Conservation (phyloP, 2,113 vertebrate genomes). For the Phyllopteryx taeniolatus region DNA sequence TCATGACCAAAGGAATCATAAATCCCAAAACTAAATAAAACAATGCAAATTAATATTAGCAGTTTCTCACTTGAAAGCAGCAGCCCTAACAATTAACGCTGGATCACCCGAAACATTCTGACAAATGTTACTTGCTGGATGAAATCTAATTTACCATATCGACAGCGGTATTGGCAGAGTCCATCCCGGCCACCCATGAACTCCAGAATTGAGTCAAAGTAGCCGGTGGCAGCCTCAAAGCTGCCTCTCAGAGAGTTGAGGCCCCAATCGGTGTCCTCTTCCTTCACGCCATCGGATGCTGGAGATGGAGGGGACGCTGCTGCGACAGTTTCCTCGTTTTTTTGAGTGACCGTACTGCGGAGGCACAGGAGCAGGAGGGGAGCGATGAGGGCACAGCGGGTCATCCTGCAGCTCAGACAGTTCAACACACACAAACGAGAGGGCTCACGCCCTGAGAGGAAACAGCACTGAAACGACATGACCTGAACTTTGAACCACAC, state of each 20-base stretch:
- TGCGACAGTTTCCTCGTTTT: slow-evolving; percentile 24
- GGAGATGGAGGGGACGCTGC: slow-evolving; percentile 1
- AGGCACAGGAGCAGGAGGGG: slow-evolving; percentile 65
- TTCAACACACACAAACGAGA: not conserved
- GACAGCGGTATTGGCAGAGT: slow-evolving; percentile 88
- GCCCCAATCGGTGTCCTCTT: slow-evolving; percentile 78
- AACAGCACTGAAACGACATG: slow-evolving; percentile 26
- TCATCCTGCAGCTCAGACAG: slow-evolving; percentile 46
- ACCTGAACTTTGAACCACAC: slow-evolving; percentile 63
- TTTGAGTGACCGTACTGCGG: slow-evolving; percentile 33
- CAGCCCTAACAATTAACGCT: not conserved
- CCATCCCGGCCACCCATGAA: slow-evolving; percentile 89
- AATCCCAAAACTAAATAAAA: not conserved
- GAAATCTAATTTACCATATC: slow-evolving; percentile 72
- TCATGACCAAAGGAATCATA: not conserved
- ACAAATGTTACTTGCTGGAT: not conserved
- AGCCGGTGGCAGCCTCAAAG: slow-evolving; percentile 83
- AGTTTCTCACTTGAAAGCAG: not conserved
- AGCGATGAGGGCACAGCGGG: slow-evolving; percentile 25
- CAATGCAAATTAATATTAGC: not conserved
- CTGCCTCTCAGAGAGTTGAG: slow-evolving; percentile 78
- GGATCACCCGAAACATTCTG: not conserved
- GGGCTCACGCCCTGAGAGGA: slow-evolving; percentile 1
- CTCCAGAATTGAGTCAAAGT: slow-evolving; percentile 90
- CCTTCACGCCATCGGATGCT: slow-evolving; percentile 12